phyloP scores from a whole-genome alignment of 1,140 invertebrate genomes.

The Agrilus planipennis region DNA sequence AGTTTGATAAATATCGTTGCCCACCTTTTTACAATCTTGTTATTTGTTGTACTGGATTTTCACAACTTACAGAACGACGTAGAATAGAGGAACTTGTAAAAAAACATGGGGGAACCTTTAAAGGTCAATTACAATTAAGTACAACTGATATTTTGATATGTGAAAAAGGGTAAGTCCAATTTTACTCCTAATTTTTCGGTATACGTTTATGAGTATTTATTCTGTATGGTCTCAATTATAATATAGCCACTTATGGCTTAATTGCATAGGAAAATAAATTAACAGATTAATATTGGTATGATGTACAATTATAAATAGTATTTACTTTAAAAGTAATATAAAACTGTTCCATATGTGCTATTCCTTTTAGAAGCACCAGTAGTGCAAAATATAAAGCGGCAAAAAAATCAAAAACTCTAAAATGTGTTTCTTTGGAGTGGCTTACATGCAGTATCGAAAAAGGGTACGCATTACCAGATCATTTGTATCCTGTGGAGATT shows the following conservation, averaged over 20 bases:
- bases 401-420: constrained; percentile 54
- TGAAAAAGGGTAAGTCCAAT: constrained; percentile 36
- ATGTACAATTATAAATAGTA: constrained; percentile 9
- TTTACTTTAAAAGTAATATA: constrained; percentile 12
- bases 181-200: no score
- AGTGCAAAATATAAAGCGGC: constrained; percentile 77
- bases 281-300: not conserved
- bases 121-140: constrained; percentile 39
- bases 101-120: constrained; percentile 54
- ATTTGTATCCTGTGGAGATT: constrained; percentile 49
- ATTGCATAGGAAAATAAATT: no score
- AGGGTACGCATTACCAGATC: constrained; percentile 59
- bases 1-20: constrained; percentile 55
- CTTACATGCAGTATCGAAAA: constrained; percentile 60
- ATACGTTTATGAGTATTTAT: no score
- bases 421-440: constrained; percentile 61
- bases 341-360: not conserved
- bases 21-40: constrained; percentile 70
- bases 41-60: constrained; percentile 67
- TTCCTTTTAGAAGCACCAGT: constrained; percentile 38
- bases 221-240: no score
- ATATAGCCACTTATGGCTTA: not conserved
- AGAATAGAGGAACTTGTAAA: constrained; percentile 59
- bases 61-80: constrained; percentile 46
- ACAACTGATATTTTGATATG: constrained; percentile 41